Percentiles rank a stretch among this genome's conserved stretches.
These are phyloP conservation scores for Malthinus seriepunctatus DNA, from an alignment of 2,888 invertebrate species.

Conservation along the genomic window DNA sequence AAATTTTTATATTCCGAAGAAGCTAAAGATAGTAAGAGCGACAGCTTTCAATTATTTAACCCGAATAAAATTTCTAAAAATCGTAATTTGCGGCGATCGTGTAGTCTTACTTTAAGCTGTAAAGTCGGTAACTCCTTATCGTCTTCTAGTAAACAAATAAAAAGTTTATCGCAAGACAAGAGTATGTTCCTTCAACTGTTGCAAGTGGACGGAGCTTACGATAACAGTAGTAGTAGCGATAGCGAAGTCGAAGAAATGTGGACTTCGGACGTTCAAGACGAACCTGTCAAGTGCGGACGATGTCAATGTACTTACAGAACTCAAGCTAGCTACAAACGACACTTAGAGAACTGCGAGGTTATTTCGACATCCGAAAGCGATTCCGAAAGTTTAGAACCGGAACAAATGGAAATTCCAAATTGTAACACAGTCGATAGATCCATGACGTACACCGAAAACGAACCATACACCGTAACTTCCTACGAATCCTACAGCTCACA, in stretches of 20 bases:
- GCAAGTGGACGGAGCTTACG: slow-evolving; percentile 62
- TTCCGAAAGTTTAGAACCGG: slow-evolving; percentile 58
- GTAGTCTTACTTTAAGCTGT: slow-evolving; percentile 70
- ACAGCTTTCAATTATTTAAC: slow-evolving; percentile 58
- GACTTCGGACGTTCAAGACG: slow-evolving; percentile 60
- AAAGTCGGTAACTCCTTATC: slow-evolving; percentile 68
- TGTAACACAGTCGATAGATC: slow-evolving; percentile 7
- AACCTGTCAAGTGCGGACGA: slow-evolving; percentile 82
- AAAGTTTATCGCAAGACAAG: slow-evolving; percentile 54
- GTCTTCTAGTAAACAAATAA: slow-evolving; percentile 70
- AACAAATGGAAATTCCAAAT: slow-evolving; percentile 7
- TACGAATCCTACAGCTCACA: slow-evolving; percentile 45
- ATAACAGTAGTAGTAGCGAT: slow-evolving; percentile 57
- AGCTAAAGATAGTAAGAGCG: slow-evolving; percentile 68
- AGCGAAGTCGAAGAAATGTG: slow-evolving; percentile 48
- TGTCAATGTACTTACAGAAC: slow-evolving; percentile 88
- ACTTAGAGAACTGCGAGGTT: slow-evolving; percentile 76
- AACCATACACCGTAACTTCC: slow-evolving; percentile 45
- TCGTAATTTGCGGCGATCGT: slow-evolving; percentile 67
- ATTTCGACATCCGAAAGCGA: slow-evolving; percentile 83
- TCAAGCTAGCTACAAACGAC: slow-evolving; percentile 78
- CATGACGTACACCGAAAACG: slow-evolving; percentile 25
- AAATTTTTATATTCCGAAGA: slow-evolving; percentile 51
- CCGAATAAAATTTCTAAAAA: slow-evolving; percentile 54
- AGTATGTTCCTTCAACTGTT: slow-evolving; percentile 56